Conservation (phyloP, 1,140 invertebrate species). For the Orius laevigatus region DNA sequence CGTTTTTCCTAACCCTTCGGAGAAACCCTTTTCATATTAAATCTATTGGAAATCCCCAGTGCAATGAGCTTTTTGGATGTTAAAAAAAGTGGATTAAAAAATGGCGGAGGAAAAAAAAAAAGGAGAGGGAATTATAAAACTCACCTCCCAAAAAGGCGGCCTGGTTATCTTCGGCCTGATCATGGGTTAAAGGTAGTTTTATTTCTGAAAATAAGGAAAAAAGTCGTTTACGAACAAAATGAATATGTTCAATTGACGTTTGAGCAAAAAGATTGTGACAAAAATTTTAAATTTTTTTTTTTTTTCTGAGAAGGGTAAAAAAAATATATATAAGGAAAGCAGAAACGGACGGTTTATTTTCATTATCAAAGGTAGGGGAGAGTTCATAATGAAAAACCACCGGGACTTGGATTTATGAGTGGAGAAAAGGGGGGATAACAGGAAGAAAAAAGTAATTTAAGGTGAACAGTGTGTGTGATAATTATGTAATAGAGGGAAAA, state of each 20-base stretch:
- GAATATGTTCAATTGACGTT: background rate
- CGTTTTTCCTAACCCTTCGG: no score
- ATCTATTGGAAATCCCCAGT: no score
- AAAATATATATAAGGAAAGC: background rate
- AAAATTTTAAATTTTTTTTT: no score
- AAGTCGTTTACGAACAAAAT: no score
- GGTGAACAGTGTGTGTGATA: conserved; percentile 7
- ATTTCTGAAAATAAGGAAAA: conserved; percentile 13
- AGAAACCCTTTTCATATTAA: no score
- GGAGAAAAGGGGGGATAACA: background rate
- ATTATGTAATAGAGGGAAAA: conserved; percentile 5
- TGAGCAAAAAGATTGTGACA: no score
- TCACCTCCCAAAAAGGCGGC: conserved; percentile 14
- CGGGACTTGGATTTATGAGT: conserved; percentile 4
- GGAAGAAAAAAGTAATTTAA: conserved; percentile 2
- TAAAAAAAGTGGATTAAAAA: no score
- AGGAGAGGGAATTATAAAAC: background rate
- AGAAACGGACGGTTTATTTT: conserved; percentile 5
- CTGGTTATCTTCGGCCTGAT: conserved; percentile 12
- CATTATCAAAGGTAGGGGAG: conserved; percentile 1
- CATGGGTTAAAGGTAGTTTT: conserved; percentile 6
- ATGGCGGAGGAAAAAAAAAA: no score
- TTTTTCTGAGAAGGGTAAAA: no score
- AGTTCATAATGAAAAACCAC: conserved; percentile 7
- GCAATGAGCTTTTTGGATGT: no score